Percentiles rank a stretch among this genome's conserved stretches.
Conservation (phyloP, 64 coral and sea anemone genomes). For the Pocillopora damicornis region DNA sequence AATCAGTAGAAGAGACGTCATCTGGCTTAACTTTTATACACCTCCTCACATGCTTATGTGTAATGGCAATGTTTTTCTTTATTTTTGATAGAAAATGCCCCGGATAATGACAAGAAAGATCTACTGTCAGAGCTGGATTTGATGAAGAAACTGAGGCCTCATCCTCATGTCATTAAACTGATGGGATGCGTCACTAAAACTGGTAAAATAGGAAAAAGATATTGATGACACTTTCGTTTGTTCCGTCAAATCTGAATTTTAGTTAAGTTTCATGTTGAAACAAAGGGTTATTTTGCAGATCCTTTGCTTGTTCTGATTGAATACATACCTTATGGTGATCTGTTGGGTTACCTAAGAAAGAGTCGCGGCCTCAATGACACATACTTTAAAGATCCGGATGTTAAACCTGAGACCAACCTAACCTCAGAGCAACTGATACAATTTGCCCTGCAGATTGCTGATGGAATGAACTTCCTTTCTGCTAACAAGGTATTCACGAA, state of each 20-base stretch:
- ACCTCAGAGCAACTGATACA: conserved; percentile 48
- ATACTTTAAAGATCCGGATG: conserved; percentile 59
- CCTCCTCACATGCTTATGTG: not conserved
- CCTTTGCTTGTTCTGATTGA: conserved; percentile 55
- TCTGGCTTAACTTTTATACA: not conserved
- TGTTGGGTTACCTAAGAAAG: conserved; percentile 59
- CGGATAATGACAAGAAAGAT: conserved; percentile 44
- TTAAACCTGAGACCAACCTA: conserved; percentile 30
- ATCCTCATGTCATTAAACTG: conserved; percentile 51
- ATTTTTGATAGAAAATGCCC: conserved; percentile 34
- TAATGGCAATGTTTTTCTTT: not conserved
- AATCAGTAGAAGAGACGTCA: not conserved
- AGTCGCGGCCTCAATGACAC: conserved; percentile 58
- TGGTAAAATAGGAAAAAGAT: conserved; percentile 19
- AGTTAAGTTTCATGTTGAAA: not conserved
- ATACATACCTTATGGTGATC: conserved; percentile 60
- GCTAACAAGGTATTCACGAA: conserved; percentile 27
- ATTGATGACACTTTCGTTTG: not conserved
- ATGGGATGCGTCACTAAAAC: conserved; percentile 48
- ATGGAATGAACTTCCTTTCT: conserved; percentile 52
- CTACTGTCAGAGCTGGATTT: conserved; percentile 48
- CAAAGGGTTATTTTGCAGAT: conserved; percentile 7
- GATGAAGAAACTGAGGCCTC: conserved; percentile 54
- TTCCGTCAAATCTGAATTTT: too few species aligned
- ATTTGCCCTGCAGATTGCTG: conserved; percentile 62